Evolutionary conservation across 2,888 invertebrate genomes (phyloP).

Genomic region (Mesorhabditis belari): DNA sequence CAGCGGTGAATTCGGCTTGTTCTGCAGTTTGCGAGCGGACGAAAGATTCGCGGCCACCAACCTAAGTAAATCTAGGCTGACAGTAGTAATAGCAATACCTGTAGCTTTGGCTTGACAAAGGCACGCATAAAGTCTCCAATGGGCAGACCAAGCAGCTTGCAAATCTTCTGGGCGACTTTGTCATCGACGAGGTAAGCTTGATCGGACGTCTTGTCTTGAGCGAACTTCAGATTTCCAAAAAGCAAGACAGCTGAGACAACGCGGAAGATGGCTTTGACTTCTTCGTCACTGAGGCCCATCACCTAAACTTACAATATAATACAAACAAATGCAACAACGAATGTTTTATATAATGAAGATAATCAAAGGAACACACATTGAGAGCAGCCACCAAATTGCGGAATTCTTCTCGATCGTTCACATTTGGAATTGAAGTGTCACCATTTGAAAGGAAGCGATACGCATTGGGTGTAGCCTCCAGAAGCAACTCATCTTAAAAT

Average conservation of each 20-base stretch:
- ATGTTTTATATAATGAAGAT: background rate
- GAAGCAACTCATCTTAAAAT: slow-evolving; percentile 63
- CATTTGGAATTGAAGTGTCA: slow-evolving; percentile 71
- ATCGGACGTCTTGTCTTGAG: slow-evolving; percentile 92
- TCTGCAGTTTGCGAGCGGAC: slow-evolving; percentile 97
- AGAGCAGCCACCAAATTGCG: slow-evolving; percentile 86
- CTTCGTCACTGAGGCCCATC: slow-evolving; percentile 92
- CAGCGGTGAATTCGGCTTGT: slow-evolving; percentile 92
- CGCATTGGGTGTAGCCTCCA: slow-evolving; percentile 83
- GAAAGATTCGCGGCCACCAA: slow-evolving; percentile 89
- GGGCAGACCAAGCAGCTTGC: slow-evolving; percentile 79
- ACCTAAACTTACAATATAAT: slow-evolving; percentile 75
- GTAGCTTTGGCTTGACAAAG: slow-evolving; percentile 89
- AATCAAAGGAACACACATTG: too few relatives aligned
- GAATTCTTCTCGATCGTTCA: slow-evolving; percentile 83
- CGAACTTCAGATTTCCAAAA: slow-evolving; percentile 97
- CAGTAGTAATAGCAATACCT: slow-evolving; percentile 55
- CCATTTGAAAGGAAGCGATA: slow-evolving; percentile 87
- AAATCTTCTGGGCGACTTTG: slow-evolving; percentile 80
- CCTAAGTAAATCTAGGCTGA: background rate
- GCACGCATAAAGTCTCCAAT: slow-evolving; percentile 97
- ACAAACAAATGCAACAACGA: background rate
- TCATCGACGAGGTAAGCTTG: slow-evolving; percentile 96
- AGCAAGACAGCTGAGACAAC: slow-evolving; percentile 88
- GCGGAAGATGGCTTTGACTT: slow-evolving; percentile 86